Base-by-base conservation (phyloP, 2,888 invertebrate species). In the Xanthia icteritia region DNA sequence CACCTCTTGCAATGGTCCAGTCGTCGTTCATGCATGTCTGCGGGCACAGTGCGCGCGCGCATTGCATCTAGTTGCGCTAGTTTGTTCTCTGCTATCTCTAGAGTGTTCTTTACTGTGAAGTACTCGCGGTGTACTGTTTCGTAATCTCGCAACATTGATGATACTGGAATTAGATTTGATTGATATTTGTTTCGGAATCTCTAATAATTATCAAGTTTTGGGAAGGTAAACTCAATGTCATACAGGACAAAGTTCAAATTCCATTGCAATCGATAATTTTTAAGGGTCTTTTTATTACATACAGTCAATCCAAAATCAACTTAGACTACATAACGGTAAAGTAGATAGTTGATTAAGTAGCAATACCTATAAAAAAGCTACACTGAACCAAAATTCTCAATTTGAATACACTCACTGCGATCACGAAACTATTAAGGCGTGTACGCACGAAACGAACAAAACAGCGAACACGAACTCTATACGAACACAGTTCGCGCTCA, bases 1-100 rank as follows among this genome's bases (percentile, higher is more conserved):
- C 88, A 97, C 97, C 97, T 96, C 91, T 98, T 98, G 88, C 98
- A 98, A 90, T 98, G 98, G 68, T 98, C 97, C 1, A 98, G 97
- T 4, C 98, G 97, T 4, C 97, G 94, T 56, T 97, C 97, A 88
- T 98, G 98, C 69, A 98, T 95, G 70, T 97, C 97, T 0, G 97
- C 94, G 0, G 98, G 98, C 87, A 98, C 97, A 0, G 96, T 96
- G 60, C 95, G 87, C 39, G 96, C 95, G 13, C 95, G 95, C 90
- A 97, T 95, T 51, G 97, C 97, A 58, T 96, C 95, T 5, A 97
- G 87, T 56, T 97, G 96, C 80, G 97, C 97, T 89, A 97, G 96
- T 86, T 97, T 97, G 56, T 97, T 97, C 86, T 97, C 97, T 0
- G 97, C 91, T 23, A 97, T 96, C 36, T 97, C 97, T 15, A 98